These are phyloP conservation scores for Lasioglossum baleicum DNA, from an alignment of 1,140 invertebrate genomes.

Conservation along the genomic window DNA sequence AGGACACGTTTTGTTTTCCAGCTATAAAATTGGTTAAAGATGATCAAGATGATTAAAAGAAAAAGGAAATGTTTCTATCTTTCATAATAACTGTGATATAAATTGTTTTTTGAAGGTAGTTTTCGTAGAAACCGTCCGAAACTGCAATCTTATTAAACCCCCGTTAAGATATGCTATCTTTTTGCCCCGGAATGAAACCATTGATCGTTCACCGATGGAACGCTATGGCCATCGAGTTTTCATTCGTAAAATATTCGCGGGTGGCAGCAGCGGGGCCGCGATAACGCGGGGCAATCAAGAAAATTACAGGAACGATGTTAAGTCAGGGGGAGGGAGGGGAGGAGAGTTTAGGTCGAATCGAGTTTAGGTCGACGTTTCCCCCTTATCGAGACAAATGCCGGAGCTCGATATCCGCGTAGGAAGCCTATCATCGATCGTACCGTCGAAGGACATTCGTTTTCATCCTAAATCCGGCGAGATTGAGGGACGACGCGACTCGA, in stretches of 20 bases:
- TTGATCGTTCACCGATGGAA: too few species aligned
- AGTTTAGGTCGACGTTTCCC: constrained; percentile 36
- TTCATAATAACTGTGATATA: too few species aligned
- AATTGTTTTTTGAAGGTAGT: too few species aligned
- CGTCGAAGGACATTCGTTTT: constrained; percentile 50
- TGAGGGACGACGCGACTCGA: constrained; percentile 51
- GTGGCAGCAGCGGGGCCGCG: not conserved
- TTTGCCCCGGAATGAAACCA: too few species aligned
- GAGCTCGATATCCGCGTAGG: constrained; percentile 32
- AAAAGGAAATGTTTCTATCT: too few species aligned
- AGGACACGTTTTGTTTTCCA: too few species aligned
- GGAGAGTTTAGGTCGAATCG: constrained; percentile 19
- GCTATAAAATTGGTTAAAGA: too few species aligned
- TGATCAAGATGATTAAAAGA: too few species aligned
- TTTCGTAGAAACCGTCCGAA: too few species aligned
- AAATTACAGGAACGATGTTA: constrained; percentile 47
- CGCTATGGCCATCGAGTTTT: not conserved
- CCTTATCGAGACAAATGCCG: constrained; percentile 36
- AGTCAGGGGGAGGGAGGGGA: not conserved
- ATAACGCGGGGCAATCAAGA: constrained; percentile 26
- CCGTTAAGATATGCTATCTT: too few species aligned
- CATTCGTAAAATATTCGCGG: constrained; percentile 5
- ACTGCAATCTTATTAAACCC: too few species aligned
- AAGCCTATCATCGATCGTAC: constrained; percentile 53
- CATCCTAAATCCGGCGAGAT: constrained; percentile 51